These are phyloP conservation scores for Clinocottus analis DNA, from an alignment of 2,113 vertebrate genomes.

Conservation along the genomic window DNA sequence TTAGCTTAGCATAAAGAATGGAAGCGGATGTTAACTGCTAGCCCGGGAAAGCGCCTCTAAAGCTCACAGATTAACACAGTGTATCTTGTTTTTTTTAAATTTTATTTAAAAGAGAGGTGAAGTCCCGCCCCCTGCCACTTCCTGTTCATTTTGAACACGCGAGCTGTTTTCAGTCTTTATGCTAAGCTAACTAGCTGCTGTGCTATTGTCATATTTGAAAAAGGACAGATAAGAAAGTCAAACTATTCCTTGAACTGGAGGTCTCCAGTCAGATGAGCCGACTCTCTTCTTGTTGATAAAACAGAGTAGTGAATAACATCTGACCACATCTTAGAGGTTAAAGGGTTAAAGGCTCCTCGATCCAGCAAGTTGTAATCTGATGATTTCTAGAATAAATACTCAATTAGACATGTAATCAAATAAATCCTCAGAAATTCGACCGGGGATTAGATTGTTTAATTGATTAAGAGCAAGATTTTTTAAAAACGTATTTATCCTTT, in stretches of 20 bases:
- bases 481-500: too few relatives aligned
- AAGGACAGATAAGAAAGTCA: constrained; percentile 13
- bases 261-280: constrained; percentile 36
- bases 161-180: too few relatives aligned
- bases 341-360: constrained; percentile 16
- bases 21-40: background rate
- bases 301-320: constrained; percentile 11
- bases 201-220: background rate
- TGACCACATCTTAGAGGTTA: constrained; percentile 60
- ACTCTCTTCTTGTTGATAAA: background rate
- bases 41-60: background rate
- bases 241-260: constrained; percentile 50
- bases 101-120: too few relatives aligned
- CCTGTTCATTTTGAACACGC: too few relatives aligned
- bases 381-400: background rate
- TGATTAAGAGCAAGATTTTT: too few relatives aligned
- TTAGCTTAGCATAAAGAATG: constrained; percentile 23
- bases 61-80: background rate
- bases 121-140: too few relatives aligned
- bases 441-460: too few relatives aligned
- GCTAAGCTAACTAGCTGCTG: background rate
- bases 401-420: background rate
- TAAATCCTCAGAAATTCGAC: background rate
- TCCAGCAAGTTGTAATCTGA: too few relatives aligned
- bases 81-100: background rate